Percentiles rank a stretch among this genome's conserved stretches.
phyloP scores from a whole-genome alignment of 2,888 invertebrate genomes.

The Eilema griseolum region DNA sequence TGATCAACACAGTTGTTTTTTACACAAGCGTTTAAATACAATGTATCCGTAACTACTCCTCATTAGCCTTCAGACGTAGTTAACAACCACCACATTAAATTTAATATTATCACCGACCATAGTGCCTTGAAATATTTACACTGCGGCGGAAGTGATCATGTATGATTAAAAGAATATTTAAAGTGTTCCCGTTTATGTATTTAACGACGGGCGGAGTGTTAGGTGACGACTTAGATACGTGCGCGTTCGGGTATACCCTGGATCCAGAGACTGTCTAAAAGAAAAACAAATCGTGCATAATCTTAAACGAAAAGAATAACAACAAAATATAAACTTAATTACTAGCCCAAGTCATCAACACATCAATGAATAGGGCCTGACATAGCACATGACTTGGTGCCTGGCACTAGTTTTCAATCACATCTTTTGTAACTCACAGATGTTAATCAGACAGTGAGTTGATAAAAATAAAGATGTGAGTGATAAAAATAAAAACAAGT shows the following conservation, averaged over 20 bases:
- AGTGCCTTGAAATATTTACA: conserved; percentile 43
- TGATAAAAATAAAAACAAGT: no score
- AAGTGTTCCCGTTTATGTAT: conserved; percentile 21
- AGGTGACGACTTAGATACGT: not conserved
- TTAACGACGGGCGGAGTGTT: not conserved
- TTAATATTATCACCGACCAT: conserved; percentile 38
- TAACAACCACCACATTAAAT: conserved; percentile 47
- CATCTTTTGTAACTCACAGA: no score
- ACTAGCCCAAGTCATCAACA: no score
- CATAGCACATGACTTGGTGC: no score
- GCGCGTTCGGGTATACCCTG: not conserved
- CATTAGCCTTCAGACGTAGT: conserved; percentile 43
- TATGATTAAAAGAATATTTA: conserved; percentile 14
- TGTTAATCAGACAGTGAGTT: no score
- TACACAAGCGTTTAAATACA: conserved; percentile 45
- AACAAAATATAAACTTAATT: no score
- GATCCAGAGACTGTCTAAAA: not conserved
- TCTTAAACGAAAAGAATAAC: no score
- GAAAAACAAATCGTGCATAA: no score
- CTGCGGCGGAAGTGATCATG: conserved; percentile 32
- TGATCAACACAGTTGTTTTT: conserved; percentile 40
- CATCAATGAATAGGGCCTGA: no score
- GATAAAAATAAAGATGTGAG: no score
- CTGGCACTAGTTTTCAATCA: no score
- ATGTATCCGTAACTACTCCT: conserved; percentile 45